Conservation (phyloP, 2,797 vertebrate species). For the Nothura maculosa region DNA sequence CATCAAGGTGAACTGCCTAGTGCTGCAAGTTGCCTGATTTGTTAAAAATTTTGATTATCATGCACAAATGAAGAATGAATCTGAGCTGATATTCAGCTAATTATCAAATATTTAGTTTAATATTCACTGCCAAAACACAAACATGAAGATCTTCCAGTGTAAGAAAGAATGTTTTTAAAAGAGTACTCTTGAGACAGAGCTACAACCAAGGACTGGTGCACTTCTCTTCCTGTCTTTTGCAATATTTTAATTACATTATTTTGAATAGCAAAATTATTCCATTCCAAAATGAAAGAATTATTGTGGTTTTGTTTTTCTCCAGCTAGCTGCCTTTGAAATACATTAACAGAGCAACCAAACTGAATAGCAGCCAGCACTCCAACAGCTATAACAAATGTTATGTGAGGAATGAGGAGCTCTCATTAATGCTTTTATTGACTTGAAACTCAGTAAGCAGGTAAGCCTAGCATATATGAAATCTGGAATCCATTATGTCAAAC, state of each 20-base stretch:
- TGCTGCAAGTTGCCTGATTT: background rate
- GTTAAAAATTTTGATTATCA: background rate
- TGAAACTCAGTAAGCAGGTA: background rate
- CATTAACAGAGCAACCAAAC: background rate
- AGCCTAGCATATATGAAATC: background rate
- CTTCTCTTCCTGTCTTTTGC: background rate
- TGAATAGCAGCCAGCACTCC: background rate
- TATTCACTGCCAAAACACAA: background rate
- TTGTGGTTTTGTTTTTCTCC: background rate
- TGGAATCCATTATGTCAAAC: background rate
- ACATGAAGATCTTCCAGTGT: background rate
- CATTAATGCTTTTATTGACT: background rate
- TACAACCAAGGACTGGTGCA: background rate
- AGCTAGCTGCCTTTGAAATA: background rate
- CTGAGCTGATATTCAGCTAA: background rate
- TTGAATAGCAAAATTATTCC: background rate
- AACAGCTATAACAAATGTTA: background rate
- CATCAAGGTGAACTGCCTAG: background rate
- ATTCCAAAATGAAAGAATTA: background rate
- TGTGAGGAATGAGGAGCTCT: background rate
- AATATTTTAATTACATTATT: background rate
- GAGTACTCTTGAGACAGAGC: background rate
- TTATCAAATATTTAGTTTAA: background rate
- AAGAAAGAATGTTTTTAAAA: background rate
- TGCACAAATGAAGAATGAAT: background rate